Base-by-base conservation (phyloP, 2,888 invertebrate species). In the Nomada flava region DNA sequence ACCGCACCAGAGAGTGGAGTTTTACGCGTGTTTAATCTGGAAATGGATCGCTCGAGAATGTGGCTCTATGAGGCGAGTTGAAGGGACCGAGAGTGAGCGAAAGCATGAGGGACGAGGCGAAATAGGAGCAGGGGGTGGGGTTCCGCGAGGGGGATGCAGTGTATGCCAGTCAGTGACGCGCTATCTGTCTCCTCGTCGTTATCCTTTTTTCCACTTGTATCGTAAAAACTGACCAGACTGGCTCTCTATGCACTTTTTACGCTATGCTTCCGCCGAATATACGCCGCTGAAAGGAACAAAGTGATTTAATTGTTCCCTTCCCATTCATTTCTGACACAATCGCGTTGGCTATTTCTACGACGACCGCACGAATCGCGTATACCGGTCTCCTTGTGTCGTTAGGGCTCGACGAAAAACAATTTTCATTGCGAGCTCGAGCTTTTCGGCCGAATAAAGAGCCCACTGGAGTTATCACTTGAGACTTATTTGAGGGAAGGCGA, bases 21-120 rank as follows among this genome's bases (percentile, higher is more conserved):
- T 92, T 92, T 91, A 92, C 91, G 92, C 91, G 91, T 91, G 90
- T 93, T 93, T 93, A 93, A 93, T 92, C 92, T 93, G 90, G 91
- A 93, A 93, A 93, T 93, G 92, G 93, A 93, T 92, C 90, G 91
- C 85, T 89, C 89, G 90, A 91, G 91, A 92, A 91, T 89, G 90
- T 87, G 87, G 83, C 88, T 87, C 87, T 88, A 88, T 89, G 88
- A 89, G 79, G 53, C 86, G 79, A 86, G 87, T 83, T 82, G 82
- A 86, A 84, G 87, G 86, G 83, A 72, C 72, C 80, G 69, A 73
- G 84, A 83, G 86, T 70, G 83, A 83, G 86, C 84, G 85, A 85
- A 86, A 84, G 85, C 68, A 62, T 1, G 62, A 57, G 47, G 64
- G 47, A 26, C 55, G 82, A 42, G 77, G 79, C 62, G 82, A 83